phyloP scores from a whole-genome alignment of 2,888 invertebrate genomes.

The Zelleria hepariella region DNA sequence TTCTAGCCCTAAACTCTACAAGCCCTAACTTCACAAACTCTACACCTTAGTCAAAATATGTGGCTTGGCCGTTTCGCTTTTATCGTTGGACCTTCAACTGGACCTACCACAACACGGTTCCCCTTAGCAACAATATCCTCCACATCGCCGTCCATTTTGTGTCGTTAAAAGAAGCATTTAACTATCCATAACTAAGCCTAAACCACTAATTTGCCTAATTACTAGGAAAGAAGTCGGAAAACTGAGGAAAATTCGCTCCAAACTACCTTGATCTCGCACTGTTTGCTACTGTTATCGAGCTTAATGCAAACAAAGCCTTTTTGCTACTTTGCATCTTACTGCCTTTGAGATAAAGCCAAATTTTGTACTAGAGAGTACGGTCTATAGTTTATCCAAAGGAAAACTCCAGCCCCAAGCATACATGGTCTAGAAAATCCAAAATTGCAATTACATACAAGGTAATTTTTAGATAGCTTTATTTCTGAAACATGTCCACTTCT shows the following conservation, averaged over 20 bases:
- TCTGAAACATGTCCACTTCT: no score
- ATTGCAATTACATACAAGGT: no score
- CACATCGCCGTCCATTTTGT: constrained; percentile 14
- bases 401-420: no score
- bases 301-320: background rate
- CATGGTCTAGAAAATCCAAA: no score
- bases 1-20: no score
- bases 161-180: background rate
- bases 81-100: background rate
- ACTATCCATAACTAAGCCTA: background rate
- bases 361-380: no score
- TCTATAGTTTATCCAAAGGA: no score
- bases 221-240: background rate
- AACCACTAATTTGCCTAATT: background rate
- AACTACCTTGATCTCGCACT: background rate
- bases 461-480: no score
- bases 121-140: constrained; percentile 28
- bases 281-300: background rate
- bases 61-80: no score
- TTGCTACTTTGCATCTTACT: background rate
- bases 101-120: constrained; percentile 31
- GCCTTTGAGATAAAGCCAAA: no score
- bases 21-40: no score
- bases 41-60: no score
- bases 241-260: background rate